Base-by-base conservation (phyloP, 1,140 invertebrate species). In the Hylyphantes graminicola region DNA sequence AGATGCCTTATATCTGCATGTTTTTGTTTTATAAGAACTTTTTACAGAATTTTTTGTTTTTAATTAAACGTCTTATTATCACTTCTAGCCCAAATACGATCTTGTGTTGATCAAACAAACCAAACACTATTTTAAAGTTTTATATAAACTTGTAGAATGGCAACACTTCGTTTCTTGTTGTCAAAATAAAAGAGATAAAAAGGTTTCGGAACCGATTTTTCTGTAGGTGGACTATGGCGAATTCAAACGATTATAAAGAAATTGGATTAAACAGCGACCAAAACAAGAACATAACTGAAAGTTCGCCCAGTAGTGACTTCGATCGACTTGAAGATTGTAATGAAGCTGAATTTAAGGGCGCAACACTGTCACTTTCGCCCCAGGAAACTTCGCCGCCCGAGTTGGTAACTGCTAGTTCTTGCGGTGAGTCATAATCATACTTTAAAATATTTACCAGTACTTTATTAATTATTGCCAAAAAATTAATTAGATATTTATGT, bases 271-370 rank as follows among this genome's bases (percentile, higher is more conserved):
- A 50, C 74, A 54, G 12, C 15, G 76, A 78, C 12, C 65, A 73
- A 67, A 85, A 79, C 51, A 55, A 79, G 65, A 81, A 72, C 55
- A 67, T 70, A 21, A 63, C 75, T 6, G 51, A n/a, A 13, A 79
- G 75, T 74, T 63, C 84, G 13, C 73, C 82, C 11, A 85, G 82
- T 65, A 85, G 84, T 17, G 78, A 85, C 70, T 77, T 85, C n/a
- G 85, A 86, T 67, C 80, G 82, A 1, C 70, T 86, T 50, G 85
- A 86, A 55, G 85, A 86, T 21, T 83, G 75, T 9, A 76, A 84
- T 19, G 85, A 86, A 72, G 85, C 82, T 35, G 85, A 86, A 78
- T 86, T 86, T 83, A 73, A 68, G 0, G 82, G 85, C 12, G 85
- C 81, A 50, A 86, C 85, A 12, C 59, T 85, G 12, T 81, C 77